Percentiles rank a stretch among this genome's conserved stretches.
Conservation (phyloP, 1,140 invertebrate species). For the Pseudomyrmex flavicornis region DNA sequence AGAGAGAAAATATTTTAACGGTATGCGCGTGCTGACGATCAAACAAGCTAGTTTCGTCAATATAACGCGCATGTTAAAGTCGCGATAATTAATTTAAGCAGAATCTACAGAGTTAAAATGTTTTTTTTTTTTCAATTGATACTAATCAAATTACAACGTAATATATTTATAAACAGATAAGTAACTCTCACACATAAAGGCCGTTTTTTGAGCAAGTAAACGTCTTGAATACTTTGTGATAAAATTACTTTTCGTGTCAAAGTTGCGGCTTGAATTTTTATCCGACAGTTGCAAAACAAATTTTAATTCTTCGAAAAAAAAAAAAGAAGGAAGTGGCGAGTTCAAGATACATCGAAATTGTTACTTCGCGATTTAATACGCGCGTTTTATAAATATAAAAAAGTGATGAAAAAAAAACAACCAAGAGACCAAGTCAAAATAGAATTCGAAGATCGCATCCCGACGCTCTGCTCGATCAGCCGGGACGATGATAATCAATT, state of each 20-base stretch:
- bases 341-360: not conserved
- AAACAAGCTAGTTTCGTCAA: conserved; percentile 42
- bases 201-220: not conserved
- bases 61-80: conserved; percentile 17
- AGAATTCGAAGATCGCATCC: conserved; percentile 18
- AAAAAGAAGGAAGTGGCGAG: not conserved
- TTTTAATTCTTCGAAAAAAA: not conserved
- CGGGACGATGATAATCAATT: conserved; percentile 16
- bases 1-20: conserved; percentile 45
- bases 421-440: not conserved
- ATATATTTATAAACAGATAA: conserved; percentile 21
- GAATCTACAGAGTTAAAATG: conserved; percentile 14
- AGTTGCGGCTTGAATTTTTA: not conserved
- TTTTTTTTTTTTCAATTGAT: conserved; percentile 22
- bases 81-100: not conserved
- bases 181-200: no score
- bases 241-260: not conserved
- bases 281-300: not conserved
- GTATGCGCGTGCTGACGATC: conserved; percentile 19
- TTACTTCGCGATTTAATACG: not conserved
- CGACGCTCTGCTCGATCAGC: not conserved
- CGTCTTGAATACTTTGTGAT: not conserved
- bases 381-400: conserved; percentile 6
- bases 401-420: not conserved
- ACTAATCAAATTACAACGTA: not conserved